phyloP scores from a whole-genome alignment of 1,140 invertebrate species.

The Akabosia matsudoensis region DNA sequence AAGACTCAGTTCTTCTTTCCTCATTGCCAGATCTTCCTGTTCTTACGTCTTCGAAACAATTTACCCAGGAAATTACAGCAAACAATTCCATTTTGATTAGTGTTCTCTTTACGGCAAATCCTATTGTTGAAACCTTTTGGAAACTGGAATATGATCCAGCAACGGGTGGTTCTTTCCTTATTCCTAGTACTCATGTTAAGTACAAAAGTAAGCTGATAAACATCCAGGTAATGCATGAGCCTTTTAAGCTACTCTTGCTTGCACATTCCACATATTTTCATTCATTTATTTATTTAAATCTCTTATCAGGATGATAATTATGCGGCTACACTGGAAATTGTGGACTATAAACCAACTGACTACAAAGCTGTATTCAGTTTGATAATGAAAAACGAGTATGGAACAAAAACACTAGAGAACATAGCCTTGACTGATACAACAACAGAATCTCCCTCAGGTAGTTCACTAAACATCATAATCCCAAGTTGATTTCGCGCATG shows the following conservation, averaged over 20 bases:
- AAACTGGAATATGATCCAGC: background rate
- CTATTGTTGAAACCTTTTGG: background rate
- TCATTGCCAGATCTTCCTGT: no score
- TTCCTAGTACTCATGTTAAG: background rate
- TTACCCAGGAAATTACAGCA: background rate
- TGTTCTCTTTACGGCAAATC: background rate
- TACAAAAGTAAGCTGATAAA: background rate
- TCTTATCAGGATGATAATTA: background rate
- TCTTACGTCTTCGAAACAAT: background rate
- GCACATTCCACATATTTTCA: background rate
- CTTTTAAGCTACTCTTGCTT: background rate
- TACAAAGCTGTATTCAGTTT: background rate
- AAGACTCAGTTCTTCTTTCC: no score
- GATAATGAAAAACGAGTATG: background rate
- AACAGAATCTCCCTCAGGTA: no score
- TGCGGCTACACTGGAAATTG: background rate
- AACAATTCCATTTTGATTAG: background rate
- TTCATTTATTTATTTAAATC: background rate
- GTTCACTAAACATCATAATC: background rate
- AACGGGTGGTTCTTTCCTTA: background rate
- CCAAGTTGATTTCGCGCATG: background rate
- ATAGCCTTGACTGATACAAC: background rate
- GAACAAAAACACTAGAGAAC: background rate
- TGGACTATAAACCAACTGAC: background rate
- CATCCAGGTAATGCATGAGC: background rate